A percentile compares a stretch with the other conserved stretches of the same genome.
Evolutionary conservation across 2,888 invertebrate genomes (phyloP).

Genomic region (Barypeithes pellucidus): DNA sequence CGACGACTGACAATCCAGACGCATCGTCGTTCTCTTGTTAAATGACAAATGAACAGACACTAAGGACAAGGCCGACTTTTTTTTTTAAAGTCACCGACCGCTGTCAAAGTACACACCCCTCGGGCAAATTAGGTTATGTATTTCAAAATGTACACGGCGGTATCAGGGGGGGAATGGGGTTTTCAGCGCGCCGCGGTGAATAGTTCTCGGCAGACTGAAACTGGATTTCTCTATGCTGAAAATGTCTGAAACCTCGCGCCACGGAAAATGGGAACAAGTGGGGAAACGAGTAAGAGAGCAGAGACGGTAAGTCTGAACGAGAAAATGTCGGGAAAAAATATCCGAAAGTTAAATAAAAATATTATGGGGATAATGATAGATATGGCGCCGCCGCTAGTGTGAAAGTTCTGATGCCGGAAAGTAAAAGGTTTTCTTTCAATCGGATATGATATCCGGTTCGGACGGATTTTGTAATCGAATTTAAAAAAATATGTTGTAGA

Average conservation of each 20-base stretch:
- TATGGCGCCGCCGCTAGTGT: not conserved
- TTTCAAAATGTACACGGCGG: conserved; percentile 5
- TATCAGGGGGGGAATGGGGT: conserved; percentile 3
- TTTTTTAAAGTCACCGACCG: not conserved
- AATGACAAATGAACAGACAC: conserved; percentile 24
- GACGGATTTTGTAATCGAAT: no score
- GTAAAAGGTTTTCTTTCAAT: conserved; percentile 4
- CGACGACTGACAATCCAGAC: not conserved
- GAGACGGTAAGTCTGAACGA: conserved; percentile 18
- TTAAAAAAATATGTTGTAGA: no score
- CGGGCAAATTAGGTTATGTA: conserved; percentile 32
- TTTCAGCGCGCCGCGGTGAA: not conserved
- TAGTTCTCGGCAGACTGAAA: conserved; percentile 21
- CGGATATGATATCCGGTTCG: no score
- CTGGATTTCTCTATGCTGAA: conserved; percentile 27
- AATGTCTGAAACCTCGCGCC: conserved; percentile 16
- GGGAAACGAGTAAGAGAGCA: conserved; percentile 23
- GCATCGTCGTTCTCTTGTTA: not conserved
- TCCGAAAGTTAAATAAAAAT: conserved; percentile 1
- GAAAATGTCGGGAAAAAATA: not conserved
- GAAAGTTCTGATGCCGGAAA: not conserved
- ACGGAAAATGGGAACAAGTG: conserved; percentile 10
- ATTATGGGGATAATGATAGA: not conserved
- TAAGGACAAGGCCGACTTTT: conserved; percentile 10
- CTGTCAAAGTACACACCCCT: conserved; percentile 30